Base-by-base conservation (phyloP, 2,888 invertebrate species). In the Ctenicera cuprea region DNA sequence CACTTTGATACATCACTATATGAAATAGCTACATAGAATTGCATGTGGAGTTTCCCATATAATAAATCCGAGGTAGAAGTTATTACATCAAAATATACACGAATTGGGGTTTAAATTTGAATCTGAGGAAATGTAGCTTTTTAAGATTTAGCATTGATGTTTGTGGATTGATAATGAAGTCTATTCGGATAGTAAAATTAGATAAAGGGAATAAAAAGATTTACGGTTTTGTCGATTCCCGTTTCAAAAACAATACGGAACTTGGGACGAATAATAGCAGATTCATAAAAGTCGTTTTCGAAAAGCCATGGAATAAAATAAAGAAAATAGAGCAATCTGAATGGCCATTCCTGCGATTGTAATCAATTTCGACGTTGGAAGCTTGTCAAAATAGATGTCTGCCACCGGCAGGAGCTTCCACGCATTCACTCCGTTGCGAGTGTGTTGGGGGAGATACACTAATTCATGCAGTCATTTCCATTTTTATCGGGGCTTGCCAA, bases 301-400 rank as follows among this genome's bases (percentile, higher is more conserved):
- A 43, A 57, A 43, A 62, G 43, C n/a, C 20, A 26, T 33, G n/a
- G 33, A 26, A 22, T 38, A 26, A 22, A 63, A 43, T 16, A 59
- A 38, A 38, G 45, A 43, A 45, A 63, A 63, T 16, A 12, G 18
- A 43, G 45, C 62, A 14, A 26, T 45, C 41, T 18, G 41, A 61
- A 61, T 61, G 43, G 62, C 43, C 14, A 43, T 63, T 63, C 14
- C 62, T 59, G 62, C 18, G 43, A 62, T 62, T 41, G 62, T 45
- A 63, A 63, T 63, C 62, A 63, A 63, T 63, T 45, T 18, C 43
- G 45, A 26, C 33, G 45, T 30, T 63, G 43, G 62, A 38, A 63
- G 45, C 45, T 45, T 63, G 62, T 63, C 62, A 63, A 63, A 63
- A 63, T 63, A 38, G 43, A 63, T 63, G 45, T 63, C 30, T 63